Conservation (phyloP, 2,797 vertebrate species). For the Salmo trutta region DNA sequence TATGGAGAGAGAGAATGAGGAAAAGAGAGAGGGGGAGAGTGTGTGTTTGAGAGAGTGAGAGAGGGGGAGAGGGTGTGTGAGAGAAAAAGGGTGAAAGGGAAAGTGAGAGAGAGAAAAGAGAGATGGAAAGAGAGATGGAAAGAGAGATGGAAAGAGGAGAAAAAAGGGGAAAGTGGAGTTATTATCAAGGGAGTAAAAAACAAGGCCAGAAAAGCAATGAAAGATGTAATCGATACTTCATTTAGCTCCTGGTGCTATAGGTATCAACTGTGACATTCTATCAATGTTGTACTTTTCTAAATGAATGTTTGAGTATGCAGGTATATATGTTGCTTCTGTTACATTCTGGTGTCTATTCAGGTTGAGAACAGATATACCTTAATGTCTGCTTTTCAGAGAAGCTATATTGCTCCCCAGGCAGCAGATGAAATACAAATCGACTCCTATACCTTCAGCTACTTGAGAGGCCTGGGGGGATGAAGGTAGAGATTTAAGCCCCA, state of each 20-base stretch:
- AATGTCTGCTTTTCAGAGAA: slow-evolving; percentile 54
- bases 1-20: slow-evolving; percentile 22
- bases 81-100: background rate
- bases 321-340: slow-evolving; percentile 48
- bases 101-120: background rate
- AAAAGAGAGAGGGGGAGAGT: background rate
- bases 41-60: background rate
- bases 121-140: background rate
- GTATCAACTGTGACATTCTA: slow-evolving; percentile 62
- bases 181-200: slow-evolving; percentile 43
- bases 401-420: slow-evolving; percentile 45
- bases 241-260: slow-evolving; percentile 63
- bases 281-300: slow-evolving; percentile 44
- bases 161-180: background rate
- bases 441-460: slow-evolving; percentile 39
- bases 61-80: background rate
- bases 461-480: slow-evolving; percentile 51
- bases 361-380: slow-evolving; percentile 50
- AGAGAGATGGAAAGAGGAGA: slow-evolving; percentile 1
- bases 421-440: slow-evolving; percentile 42
- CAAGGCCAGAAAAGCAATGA: slow-evolving; percentile 62
- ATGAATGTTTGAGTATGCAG: slow-evolving; percentile 43
- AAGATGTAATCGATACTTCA: slow-evolving; percentile 72
- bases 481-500: slow-evolving; percentile 42
- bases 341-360: slow-evolving; percentile 58